These are phyloP conservation scores for Pteropus alecto DNA, from an alignment of 2,113 vertebrate genomes.

Conservation along the genomic window DNA sequence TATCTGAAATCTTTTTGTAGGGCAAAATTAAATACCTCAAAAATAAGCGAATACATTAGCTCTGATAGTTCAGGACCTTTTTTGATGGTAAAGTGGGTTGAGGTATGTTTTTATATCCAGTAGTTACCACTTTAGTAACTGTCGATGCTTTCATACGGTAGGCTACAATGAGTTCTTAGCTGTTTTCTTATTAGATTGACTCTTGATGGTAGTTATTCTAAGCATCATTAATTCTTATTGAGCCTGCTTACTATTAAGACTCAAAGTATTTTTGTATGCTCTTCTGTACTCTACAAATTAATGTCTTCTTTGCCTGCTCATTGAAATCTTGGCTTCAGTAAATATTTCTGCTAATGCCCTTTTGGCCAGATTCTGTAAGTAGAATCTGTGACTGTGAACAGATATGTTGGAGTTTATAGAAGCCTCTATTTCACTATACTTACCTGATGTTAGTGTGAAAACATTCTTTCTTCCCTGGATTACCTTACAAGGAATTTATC, in stretches of 20 bases:
- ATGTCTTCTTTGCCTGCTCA: background rate
- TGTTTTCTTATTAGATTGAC: background rate
- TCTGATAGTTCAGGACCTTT: background rate
- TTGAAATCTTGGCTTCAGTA: background rate
- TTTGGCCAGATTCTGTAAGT: background rate
- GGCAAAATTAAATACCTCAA: background rate
- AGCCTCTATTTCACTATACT: background rate
- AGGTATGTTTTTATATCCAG: background rate
- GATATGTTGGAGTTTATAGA: background rate
- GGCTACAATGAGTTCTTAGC: background rate
- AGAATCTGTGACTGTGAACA: background rate
- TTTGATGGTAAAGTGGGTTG: conserved; percentile 2
- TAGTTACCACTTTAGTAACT: background rate
- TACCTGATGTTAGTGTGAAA: background rate
- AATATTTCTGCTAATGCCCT: background rate
- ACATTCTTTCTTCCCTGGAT: background rate
- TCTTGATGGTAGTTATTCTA: background rate
- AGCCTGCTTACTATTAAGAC: background rate
- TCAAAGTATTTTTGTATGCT: background rate
- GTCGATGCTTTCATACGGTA: background rate
- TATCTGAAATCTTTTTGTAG: background rate
- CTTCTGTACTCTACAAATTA: background rate
- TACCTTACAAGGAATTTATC: background rate
- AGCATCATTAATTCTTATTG: background rate
- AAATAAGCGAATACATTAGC: background rate